Percentiles rank a stretch among this genome's conserved stretches.
These are phyloP conservation scores for Hololepta plana DNA, from an alignment of 2,888 invertebrate species.

Conservation along the genomic window DNA sequence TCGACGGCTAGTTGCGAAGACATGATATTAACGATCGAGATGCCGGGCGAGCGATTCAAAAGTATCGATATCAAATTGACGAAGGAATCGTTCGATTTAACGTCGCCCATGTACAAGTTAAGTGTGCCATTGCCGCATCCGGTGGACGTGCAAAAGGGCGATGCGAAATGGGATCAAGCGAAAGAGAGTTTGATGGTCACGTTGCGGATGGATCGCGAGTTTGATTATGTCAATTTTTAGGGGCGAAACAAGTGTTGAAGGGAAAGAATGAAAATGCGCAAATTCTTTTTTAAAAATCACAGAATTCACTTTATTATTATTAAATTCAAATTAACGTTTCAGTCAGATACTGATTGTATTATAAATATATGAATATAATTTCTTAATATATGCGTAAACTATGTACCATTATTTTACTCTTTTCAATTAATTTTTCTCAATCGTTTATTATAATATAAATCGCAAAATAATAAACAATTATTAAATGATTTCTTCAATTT, in stretches of 20 bases:
- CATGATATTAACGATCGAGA: constrained; percentile 55
- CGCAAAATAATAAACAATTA: no score
- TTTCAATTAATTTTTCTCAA: no score
- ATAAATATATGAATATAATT: no score
- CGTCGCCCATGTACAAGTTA: constrained; percentile 46
- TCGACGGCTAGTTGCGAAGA: constrained; percentile 74
- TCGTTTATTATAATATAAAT: no score
- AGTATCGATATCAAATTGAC: constrained; percentile 57
- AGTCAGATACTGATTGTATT: constrained; percentile 23
- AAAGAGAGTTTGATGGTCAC: constrained; percentile 49
- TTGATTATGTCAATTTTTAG: constrained; percentile 77
- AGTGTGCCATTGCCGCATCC: constrained; percentile 63
- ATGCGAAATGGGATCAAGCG: constrained; percentile 60
- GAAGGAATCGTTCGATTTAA: constrained; percentile 39
- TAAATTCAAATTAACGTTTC: constrained; percentile 21
- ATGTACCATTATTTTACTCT: no score
- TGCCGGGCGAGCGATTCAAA: constrained; percentile 59
- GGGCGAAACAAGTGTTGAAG: no score
- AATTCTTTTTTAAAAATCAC: constrained; percentile 20
- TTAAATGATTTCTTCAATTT: no score
- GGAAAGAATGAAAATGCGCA: no score
- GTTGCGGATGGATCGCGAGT: constrained; percentile 57
- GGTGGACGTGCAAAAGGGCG: constrained; percentile 63
- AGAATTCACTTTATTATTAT: constrained; percentile 17
- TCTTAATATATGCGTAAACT: no score